phyloP scores from a whole-genome alignment of 1,140 invertebrate genomes.

The Hycleus phaleratus region DNA sequence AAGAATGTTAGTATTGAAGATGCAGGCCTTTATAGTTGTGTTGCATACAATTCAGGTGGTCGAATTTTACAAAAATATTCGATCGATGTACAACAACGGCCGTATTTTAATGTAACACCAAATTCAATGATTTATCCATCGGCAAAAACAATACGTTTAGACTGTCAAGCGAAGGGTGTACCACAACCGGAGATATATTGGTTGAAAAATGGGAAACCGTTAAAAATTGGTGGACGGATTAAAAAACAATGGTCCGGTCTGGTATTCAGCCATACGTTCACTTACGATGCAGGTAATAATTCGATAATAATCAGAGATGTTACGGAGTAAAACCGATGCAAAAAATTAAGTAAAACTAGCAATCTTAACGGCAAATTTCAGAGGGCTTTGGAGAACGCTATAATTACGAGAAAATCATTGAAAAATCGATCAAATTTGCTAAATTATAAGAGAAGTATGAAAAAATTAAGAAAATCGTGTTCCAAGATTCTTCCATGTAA shows the following conservation, averaged over 20 bases:
- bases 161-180: conserved; percentile 58
- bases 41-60: conserved; percentile 55
- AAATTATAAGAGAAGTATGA: too few species aligned
- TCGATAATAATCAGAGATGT: neutral
- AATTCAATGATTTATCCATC: conserved; percentile 45
- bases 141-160: conserved; percentile 59
- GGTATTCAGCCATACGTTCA: conserved; percentile 34
- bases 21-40: conserved; percentile 66
- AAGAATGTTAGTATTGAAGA: conserved; percentile 35
- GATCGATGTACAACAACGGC: conserved; percentile 25
- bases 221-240: conserved; percentile 47
- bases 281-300: conserved; percentile 29
- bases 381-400: too few species aligned
- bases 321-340: too few species aligned
- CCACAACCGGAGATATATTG: conserved; percentile 58
- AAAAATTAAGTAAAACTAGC: too few species aligned
- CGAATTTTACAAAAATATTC: conserved; percentile 10
- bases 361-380: too few species aligned
- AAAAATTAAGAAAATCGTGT: too few species aligned
- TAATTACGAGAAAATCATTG: too few species aligned
- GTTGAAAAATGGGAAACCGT: conserved; percentile 61
- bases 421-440: too few species aligned
- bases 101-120: conserved; percentile 31
- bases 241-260: conserved; percentile 22
- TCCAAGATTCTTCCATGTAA: too few species aligned